These are phyloP conservation scores for Pristionchus exspectatus DNA, from an alignment of 2,888 invertebrate genomes.

Conservation along the genomic window DNA sequence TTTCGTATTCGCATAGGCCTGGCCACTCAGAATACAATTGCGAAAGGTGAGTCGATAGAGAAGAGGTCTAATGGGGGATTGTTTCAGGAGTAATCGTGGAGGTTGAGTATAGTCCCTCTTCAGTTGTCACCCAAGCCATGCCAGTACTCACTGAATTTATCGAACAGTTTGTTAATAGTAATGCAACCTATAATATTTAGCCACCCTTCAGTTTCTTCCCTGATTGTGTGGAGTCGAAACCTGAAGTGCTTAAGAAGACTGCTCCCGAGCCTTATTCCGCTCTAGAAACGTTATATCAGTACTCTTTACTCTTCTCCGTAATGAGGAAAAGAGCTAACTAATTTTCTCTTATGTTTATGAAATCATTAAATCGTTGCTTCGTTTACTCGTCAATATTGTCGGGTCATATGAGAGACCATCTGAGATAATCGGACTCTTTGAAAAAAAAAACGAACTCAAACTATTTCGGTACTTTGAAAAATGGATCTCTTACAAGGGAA, in stretches of 20 bases:
- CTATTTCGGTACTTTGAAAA: too few species aligned
- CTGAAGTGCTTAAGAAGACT: constrained; percentile 62
- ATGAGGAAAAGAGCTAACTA: constrained; percentile 61
- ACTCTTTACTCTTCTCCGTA: constrained; percentile 63
- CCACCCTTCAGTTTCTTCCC: constrained; percentile 35
- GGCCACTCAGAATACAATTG: constrained; percentile 32
- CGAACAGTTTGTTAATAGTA: constrained; percentile 4
- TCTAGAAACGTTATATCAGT: constrained; percentile 73
- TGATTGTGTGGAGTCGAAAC: background rate
- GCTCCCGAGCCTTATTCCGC: constrained; percentile 68
- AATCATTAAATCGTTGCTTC: background rate
- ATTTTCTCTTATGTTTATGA: background rate
- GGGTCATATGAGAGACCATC: too few species aligned
- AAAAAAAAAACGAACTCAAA: too few species aligned
- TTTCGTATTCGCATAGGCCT: constrained; percentile 29
- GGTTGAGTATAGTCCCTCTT: constrained; percentile 50
- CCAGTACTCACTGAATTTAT: constrained; percentile 39
- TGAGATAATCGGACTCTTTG: too few species aligned
- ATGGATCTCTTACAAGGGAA: too few species aligned
- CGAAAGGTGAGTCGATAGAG: constrained; percentile 27
- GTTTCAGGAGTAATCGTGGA: constrained; percentile 26
- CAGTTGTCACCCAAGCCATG: constrained; percentile 23
- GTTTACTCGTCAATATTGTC: background rate
- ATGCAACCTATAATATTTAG: too few species aligned
- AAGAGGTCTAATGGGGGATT: background rate